These are phyloP conservation scores for Anabas testudineus DNA, from an alignment of 2,797 vertebrate species.

Conservation along the genomic window DNA sequence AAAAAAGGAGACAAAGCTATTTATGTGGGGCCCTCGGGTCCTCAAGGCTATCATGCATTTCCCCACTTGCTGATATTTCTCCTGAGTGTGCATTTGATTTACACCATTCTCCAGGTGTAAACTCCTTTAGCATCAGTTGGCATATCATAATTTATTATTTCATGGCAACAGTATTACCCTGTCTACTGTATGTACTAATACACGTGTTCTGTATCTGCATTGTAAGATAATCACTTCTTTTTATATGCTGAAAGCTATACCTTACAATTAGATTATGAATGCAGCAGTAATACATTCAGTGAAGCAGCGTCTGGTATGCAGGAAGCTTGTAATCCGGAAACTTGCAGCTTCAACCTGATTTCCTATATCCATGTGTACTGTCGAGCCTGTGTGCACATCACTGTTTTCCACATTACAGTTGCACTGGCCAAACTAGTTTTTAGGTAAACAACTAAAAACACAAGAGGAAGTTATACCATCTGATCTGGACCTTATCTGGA, in stretches of 20 bases:
- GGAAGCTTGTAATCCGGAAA: constrained; percentile 24
- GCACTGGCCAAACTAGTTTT: no score
- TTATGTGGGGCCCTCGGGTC: constrained; percentile 31
- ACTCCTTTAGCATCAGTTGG: neutral
- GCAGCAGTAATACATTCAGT: neutral
- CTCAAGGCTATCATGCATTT: constrained; percentile 10
- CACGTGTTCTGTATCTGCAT: neutral
- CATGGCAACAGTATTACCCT: neutral
- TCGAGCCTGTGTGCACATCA: constrained; percentile 2
- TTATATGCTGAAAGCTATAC: no score
- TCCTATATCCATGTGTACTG: constrained; percentile 12
- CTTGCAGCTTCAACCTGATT: constrained; percentile 24
- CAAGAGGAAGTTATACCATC: no score
- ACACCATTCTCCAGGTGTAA: neutral
- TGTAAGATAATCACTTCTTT: no score
- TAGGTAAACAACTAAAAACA: no score
- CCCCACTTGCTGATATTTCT: neutral
- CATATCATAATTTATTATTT: neutral
- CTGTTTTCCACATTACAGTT: constrained; percentile 3
- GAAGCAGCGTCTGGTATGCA: constrained; percentile 11
- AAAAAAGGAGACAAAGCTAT: constrained; percentile 37
- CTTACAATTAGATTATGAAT: no score
- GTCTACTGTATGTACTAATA: neutral
- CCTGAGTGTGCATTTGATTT: constrained; percentile 20
- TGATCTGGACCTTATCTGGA: neutral